A percentile compares a stretch with the other conserved stretches of the same genome.
Conservation (phyloP, 2,797 vertebrate species). For the Spatula versicolor region DNA sequence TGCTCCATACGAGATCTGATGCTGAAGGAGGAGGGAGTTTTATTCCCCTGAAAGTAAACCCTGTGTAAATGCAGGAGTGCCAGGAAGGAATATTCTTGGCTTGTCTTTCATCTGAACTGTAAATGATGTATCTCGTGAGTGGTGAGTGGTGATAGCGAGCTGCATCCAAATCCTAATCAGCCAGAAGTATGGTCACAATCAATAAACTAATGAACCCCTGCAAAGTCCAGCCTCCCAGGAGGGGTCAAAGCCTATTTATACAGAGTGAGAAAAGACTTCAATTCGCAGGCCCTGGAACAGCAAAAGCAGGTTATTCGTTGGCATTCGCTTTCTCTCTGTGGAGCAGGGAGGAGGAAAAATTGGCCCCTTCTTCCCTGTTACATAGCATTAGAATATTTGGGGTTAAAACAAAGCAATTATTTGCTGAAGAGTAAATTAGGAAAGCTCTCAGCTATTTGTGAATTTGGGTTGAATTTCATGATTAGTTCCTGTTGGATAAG, state of each 20-base stretch:
- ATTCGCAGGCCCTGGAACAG: background rate
- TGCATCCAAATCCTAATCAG: slow-evolving; percentile 19
- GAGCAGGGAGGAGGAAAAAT: background rate
- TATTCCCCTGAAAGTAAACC: background rate
- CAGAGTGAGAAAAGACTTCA: background rate
- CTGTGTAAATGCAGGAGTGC: background rate
- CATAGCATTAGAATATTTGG: background rate
- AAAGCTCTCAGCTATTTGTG: background rate
- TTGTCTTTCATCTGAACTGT: background rate
- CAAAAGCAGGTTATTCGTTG: background rate
- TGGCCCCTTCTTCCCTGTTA: background rate
- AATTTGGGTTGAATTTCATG: background rate
- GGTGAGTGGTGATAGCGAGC: background rate
- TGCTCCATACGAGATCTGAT: background rate
- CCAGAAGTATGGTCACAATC: background rate
- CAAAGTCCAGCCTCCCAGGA: background rate
- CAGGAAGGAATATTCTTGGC: slow-evolving; percentile 38
- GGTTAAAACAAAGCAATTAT: background rate
- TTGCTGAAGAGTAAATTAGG: background rate
- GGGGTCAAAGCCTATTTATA: background rate
- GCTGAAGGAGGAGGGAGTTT: background rate
- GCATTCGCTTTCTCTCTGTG: background rate
- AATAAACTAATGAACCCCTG: slow-evolving; percentile 15
- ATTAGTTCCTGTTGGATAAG: background rate
- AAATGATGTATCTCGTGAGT: background rate